A percentile compares a stretch with the other conserved stretches of the same genome.
phyloP scores from a whole-genome alignment of 2,113 vertebrate species.

The Fulica atra region DNA sequence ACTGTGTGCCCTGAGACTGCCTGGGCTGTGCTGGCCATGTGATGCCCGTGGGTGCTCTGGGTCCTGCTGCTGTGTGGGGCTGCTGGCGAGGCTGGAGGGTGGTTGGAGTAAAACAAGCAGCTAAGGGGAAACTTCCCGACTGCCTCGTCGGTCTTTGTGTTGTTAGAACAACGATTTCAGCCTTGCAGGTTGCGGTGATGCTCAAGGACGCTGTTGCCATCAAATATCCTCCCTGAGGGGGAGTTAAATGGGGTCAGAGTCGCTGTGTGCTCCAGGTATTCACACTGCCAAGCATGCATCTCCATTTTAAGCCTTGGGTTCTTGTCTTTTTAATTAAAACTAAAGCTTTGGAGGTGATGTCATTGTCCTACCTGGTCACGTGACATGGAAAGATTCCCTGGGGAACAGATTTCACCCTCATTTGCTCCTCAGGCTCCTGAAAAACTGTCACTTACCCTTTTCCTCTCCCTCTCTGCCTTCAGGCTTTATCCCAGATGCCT shows the following conservation, averaged over 20 bases:
- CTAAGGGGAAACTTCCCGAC: background rate
- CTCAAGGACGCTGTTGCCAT: background rate
- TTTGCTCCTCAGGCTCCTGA: background rate
- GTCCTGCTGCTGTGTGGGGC: rapidly evolving
- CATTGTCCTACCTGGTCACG: background rate
- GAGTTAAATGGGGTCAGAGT: background rate
- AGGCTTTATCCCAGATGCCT: background rate
- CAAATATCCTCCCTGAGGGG: background rate
- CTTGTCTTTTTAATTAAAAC: background rate
- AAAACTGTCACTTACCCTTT: background rate
- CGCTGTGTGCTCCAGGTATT: background rate
- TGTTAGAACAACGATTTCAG: background rate
- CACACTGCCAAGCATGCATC: background rate
- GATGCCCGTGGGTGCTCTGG: background rate
- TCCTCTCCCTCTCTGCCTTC: rapidly evolving
- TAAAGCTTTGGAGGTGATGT: rapidly evolving
- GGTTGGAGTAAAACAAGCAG: background rate
- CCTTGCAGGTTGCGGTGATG: background rate
- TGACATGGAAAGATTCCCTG: background rate
- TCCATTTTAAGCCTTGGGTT: background rate
- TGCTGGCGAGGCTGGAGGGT: background rate
- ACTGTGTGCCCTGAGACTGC: background rate
- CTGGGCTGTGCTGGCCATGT: background rate
- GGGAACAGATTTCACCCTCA: background rate
- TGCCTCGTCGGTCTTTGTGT: too few relatives aligned